A percentile compares a stretch with the other conserved stretches of the same genome.
These are phyloP conservation scores for Muntiacus muntjak DNA, from an alignment of 2,113 vertebrate genomes.

Conservation along the genomic window DNA sequence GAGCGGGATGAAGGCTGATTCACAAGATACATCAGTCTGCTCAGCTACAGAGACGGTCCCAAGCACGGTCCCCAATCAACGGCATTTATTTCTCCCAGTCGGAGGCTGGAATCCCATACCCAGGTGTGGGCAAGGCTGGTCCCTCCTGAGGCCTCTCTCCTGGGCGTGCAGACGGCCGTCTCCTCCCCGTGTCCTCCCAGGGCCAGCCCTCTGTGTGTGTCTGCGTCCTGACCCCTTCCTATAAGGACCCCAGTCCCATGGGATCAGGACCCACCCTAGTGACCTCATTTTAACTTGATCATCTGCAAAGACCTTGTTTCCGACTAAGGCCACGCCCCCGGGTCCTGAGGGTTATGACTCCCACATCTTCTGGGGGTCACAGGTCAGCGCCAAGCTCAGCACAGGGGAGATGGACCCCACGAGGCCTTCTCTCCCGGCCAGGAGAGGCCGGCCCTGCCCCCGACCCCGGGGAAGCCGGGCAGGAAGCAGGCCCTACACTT, in stretches of 20 bases:
- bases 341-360: background rate
- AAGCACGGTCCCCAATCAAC: background rate
- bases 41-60: rapidly evolving
- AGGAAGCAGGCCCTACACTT: background rate
- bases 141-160: background rate
- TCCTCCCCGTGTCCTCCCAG: background rate
- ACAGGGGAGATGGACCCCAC: too few relatives aligned
- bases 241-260: background rate
- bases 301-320: background rate
- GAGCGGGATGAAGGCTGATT: rapidly evolving
- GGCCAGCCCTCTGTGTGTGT: background rate
- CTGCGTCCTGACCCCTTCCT: background rate
- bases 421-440: background rate
- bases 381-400: too few relatives aligned
- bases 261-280: background rate
- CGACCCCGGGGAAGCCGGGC: background rate
- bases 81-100: rapidly evolving
- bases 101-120: rapidly evolving
- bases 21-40: background rate
- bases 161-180: rapidly evolving
- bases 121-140: background rate
- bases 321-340: background rate
- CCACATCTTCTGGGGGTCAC: background rate
- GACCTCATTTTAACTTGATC: background rate
- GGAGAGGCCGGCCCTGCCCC: rapidly evolving